Conservation (phyloP, 2,888 invertebrate species). For the Colostygia pectinataria region DNA sequence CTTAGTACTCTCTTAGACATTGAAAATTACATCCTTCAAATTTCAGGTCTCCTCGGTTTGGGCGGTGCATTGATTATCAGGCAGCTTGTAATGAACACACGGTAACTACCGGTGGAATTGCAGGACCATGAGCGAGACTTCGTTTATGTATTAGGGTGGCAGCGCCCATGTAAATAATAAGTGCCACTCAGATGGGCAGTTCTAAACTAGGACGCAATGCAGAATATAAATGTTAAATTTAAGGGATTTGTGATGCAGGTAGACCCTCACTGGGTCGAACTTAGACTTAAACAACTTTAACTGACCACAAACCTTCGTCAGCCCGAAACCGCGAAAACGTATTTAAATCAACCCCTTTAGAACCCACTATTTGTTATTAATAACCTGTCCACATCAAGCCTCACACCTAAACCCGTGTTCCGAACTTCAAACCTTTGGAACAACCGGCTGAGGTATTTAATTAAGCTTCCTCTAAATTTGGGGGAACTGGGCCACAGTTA, state of each 20-base stretch:
- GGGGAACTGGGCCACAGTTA: constrained; percentile 15
- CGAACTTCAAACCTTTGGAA: constrained; percentile 27
- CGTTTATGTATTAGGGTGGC: too few species aligned
- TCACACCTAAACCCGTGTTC: constrained; percentile 27
- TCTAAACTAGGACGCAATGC: too few species aligned
- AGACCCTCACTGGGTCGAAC: background rate
- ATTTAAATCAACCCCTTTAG: constrained; percentile 15
- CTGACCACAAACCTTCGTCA: constrained; percentile 22
- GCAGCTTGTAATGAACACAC: too few species aligned
- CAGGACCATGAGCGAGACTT: too few species aligned
- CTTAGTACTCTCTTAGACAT: too few species aligned
- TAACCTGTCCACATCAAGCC: constrained; percentile 19
- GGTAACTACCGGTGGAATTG: too few species aligned
- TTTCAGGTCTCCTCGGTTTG: too few species aligned
- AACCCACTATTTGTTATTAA: constrained; percentile 22
- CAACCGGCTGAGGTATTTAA: constrained; percentile 43
- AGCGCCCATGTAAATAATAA: too few species aligned
- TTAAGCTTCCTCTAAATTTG: constrained; percentile 42
- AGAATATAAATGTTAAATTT: too few species aligned
- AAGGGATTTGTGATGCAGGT: background rate
- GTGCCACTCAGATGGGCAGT: too few species aligned
- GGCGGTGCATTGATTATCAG: too few species aligned
- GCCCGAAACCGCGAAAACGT: constrained; percentile 7
- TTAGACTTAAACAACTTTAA: background rate
- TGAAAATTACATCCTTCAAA: too few species aligned